Conservation (phyloP, 2,797 vertebrate species). For the Takifugu ocellatus region DNA sequence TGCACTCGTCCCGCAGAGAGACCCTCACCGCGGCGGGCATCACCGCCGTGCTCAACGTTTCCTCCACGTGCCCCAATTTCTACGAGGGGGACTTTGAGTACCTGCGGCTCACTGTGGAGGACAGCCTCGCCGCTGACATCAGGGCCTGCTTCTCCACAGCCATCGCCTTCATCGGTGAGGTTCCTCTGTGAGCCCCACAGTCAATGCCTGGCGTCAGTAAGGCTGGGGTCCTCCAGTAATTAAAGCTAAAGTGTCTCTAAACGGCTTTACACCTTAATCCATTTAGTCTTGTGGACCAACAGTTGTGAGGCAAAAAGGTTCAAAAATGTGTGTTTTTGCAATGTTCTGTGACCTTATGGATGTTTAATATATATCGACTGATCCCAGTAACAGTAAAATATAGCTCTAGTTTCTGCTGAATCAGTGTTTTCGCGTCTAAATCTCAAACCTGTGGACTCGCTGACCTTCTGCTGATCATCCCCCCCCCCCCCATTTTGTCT, state of each 20-base stretch:
- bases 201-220: background rate
- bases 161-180: constrained; percentile 83
- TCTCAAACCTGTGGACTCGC: background rate
- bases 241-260: background rate
- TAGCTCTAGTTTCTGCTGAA: too few species aligned
- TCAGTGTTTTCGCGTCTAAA: too few species aligned
- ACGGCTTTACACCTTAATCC: constrained; percentile 25
- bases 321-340: too few species aligned
- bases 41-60: constrained; percentile 85
- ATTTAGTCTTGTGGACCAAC: constrained; percentile 26
- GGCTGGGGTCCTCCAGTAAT: background rate
- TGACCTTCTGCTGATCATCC: constrained; percentile 14
- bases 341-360: too few species aligned
- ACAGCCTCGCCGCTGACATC: constrained; percentile 82
- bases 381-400: too few species aligned
- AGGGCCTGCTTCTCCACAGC: constrained; percentile 82
- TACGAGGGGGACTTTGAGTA: constrained; percentile 81
- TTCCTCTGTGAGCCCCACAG: background rate
- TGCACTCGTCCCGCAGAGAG: constrained; percentile 81
- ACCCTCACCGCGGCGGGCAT: constrained; percentile 78
- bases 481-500: constrained; percentile 11
- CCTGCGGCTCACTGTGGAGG: constrained; percentile 82
- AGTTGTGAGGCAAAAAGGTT: constrained; percentile 10
- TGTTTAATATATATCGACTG: too few species aligned
- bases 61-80: constrained; percentile 83